Evolutionary conservation across 2,888 invertebrate genomes (phyloP), one percentile per base, ranked within the genome.

Genomic region (Pomacea canaliculata): DNA sequence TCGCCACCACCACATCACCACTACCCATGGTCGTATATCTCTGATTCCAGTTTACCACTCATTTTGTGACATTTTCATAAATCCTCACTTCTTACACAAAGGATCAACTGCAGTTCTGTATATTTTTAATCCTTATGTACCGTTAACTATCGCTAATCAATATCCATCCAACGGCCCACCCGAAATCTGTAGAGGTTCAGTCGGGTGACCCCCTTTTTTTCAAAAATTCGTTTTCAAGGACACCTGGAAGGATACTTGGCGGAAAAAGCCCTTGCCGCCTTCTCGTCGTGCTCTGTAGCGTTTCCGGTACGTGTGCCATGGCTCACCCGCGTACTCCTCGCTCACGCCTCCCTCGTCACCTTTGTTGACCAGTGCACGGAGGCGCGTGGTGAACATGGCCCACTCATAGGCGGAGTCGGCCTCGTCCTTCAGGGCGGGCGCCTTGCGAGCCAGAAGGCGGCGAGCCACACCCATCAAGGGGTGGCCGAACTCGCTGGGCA

Each of bases 271-370:
- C 16, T 65, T 78, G 18, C 62, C 71, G 0, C 70, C 68, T 51
- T 77, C 69, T 48, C 71, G 66, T 18, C 60, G 66, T 19, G 71
- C 49, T n/a, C 80, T 62, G 74, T 82, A 80, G 27, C 72, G 62
- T 69, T 73, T 79, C 16, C 80, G 76, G 72, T 77, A 76, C 19
- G 77, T 79, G 60, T 78, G 74, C 82, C 82, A 82, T 1, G 76
- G 81, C 77, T 74, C 77, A 4, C 76, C 76, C 63, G 63, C 70
- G 71, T 68, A 76, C 66, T 80, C 79, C 68, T 72, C 78, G 4
- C 71, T 37, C 76, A 74, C 79, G 77, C 67, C 71, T 71, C 23
- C 76, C 79, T 78, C 78, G 71, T 67, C 76, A 71, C 23, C 74
- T 62, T 75, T 69, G 19, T 27, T n/a, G n/a, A 76, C 49, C 70